These are phyloP conservation scores for Eupsittula cactorum DNA, from an alignment of 2,113 vertebrate genomes.

Conservation along the genomic window DNA sequence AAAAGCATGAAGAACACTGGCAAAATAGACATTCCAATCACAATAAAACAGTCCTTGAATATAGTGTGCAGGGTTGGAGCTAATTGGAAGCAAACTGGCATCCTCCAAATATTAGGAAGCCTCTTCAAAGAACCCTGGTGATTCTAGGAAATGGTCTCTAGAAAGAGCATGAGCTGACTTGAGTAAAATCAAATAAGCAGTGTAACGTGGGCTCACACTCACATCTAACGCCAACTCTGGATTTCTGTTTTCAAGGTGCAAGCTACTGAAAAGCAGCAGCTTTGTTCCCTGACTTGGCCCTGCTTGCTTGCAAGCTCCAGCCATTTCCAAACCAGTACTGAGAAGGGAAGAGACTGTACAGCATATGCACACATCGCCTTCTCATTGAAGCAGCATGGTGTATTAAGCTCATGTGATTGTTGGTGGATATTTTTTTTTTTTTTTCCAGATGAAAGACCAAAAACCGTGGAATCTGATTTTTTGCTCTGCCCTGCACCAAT, in stretches of 20 bases:
- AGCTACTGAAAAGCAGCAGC: background rate
- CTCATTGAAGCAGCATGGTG: background rate
- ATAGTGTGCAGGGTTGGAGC: rapidly evolving
- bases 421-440: background rate
- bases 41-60: background rate
- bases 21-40: background rate
- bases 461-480: constrained; percentile 77
- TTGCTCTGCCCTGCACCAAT: constrained; percentile 89
- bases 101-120: background rate
- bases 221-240: background rate
- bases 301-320: background rate
- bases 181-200: background rate
- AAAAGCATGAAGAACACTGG: background rate
- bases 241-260: rapidly evolving
- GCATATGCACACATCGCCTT: rapidly evolving
- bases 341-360: rapidly evolving
- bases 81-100: background rate
- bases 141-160: background rate
- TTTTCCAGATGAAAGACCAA: constrained; percentile 85
- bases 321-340: background rate
- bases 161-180: background rate
- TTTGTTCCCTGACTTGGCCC: background rate
- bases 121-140: background rate
- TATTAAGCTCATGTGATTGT: constrained; percentile 15
- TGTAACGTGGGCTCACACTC: rapidly evolving